Percentiles rank a stretch among this genome's conserved stretches.
These are phyloP conservation scores for Ennomos quercinarius DNA, from an alignment of 2,888 invertebrate genomes.

Conservation along the genomic window DNA sequence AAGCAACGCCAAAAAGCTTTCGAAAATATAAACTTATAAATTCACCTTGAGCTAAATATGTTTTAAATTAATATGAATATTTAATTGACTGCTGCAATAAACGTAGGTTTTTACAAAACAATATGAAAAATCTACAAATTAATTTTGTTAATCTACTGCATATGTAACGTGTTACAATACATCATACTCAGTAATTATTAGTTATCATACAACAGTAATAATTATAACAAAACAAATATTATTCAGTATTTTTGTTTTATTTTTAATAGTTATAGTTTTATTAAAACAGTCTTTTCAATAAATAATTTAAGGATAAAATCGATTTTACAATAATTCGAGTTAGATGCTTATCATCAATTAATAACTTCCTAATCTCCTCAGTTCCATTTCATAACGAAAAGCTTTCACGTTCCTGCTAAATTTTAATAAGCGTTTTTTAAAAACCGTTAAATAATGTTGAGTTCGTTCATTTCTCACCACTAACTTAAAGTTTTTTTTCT, in stretches of 20 bases:
- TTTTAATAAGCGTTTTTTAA: too few relatives aligned
- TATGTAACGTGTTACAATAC: not conserved
- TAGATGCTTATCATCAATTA: conserved; percentile 1
- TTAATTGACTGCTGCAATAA: not conserved
- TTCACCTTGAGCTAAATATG: not conserved
- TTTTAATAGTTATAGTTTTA: conserved; percentile 31
- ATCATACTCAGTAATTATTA: not conserved
- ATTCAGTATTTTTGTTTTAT: conserved; percentile 19
- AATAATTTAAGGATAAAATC: conserved; percentile 31
- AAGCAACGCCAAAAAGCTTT: too few relatives aligned
- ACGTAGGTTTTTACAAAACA: too few relatives aligned
- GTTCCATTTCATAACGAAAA: not conserved
- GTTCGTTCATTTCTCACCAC: conserved; percentile 6
- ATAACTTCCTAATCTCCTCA: too few relatives aligned
- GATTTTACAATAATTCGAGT: conserved; percentile 16
- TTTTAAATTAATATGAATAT: not conserved
- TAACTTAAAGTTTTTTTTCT: conserved; percentile 11
- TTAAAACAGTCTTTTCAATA: conserved; percentile 46
- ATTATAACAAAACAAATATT: conserved; percentile 8
- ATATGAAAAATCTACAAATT: too few relatives aligned
- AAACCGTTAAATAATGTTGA: not conserved
- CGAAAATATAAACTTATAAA: too few relatives aligned
- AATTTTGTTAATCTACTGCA: too few relatives aligned
- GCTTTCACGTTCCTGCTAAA: not conserved
- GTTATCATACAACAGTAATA: too few relatives aligned